Evolutionary conservation across 2,797 vertebrate genomes (phyloP), one percentile per base, ranked within the genome.

Genomic region (Selene dorsalis): DNA sequence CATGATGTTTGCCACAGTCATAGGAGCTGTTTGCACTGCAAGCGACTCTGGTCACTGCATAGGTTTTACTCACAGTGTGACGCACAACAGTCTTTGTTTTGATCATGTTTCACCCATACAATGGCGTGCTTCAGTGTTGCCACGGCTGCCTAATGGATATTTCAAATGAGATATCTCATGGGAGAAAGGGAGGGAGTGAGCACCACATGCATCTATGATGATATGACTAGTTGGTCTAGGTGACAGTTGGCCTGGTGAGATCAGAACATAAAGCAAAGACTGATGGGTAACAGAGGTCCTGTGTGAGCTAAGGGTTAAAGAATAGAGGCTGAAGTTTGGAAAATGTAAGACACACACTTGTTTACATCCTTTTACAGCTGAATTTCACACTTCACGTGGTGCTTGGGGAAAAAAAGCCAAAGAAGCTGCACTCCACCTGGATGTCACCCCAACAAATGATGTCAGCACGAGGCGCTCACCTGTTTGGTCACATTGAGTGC

Each of bases 31-130:
- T 83, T 86, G 61, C 73, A 64, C 28, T 59, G 75, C 77, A 86
- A 86, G 73, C 79, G 32, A 86, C 52, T 69, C 71, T 61, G 69
- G 71, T 62, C 26, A 6, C 69, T 74, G 69, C 66, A 69, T 56
- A 60, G 75, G 75, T 83, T 85, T 79, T 73, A 72, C 71, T 78
- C 61, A 72, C 70, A 72, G 70, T 75, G 56, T 67, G 65, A 85
- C 22, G 45, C 71, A 77, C 18, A 48, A 53, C 45, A 28, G 8
- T 47, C 24, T 45, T 83, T 2, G 30, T 71, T 81, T 75, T 84
- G 75, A 88, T 83, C 59, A 3, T 63, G 45, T 79, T 74, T 75
- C 38, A 71, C 82, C 74, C 43, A 38, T n/a, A 70, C 16, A 39
- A 30, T 41, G 17, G 58, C 58, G 32, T 50, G 38, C 11, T 62